Evolutionary conservation across 2,113 vertebrate genomes (phyloP), one percentile per base, ranked within the genome.

Genomic region (Corythoichthys intestinalis): DNA sequence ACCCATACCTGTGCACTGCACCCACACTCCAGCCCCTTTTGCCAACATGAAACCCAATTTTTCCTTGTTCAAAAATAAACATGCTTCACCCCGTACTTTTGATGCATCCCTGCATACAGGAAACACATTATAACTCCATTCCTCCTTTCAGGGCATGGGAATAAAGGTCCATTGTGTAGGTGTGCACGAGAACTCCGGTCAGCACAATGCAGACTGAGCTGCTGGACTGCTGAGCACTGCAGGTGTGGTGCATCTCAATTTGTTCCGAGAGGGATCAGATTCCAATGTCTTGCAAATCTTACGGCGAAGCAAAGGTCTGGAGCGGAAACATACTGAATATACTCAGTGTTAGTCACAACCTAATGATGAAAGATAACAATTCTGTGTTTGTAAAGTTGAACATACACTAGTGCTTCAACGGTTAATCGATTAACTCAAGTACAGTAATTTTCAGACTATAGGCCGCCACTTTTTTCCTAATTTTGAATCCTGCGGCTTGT

Each of bases 151-250:
- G 66, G 53, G 3, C 58, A 39, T 56, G 68, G 69, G 66, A 78
- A 77, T 74, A 79, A 71, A 79, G 67, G 72, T 34, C 75, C 73
- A 70, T 83, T 81, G 79, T 81, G 80, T 81, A 65, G 83, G 78
- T 69, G 59, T 76, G 81, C 46, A 13, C 37, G 1, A 52, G 39
- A 70, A 80, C 85, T 88, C 67, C 73, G 88, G 82, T 91, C 86
- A 89, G 86, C 91, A 89, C 77, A 85, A 81, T 77, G 77, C 71
- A 67, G 78, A 66, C 75, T 20, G 60, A 81, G 83, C 85, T 77
- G 83, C 84, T 84, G 86, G 82, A 86, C 84, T 86, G 84, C 88
- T 90, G 87, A 87, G 83, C 72, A n/a, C 87, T 83, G 88, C 84
- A 88, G 87, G 80, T 83, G 77, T 74, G 75, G 71, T 79, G 85